Conservation (phyloP, 2,888 invertebrate species). For the Crossocerus cetratus region DNA sequence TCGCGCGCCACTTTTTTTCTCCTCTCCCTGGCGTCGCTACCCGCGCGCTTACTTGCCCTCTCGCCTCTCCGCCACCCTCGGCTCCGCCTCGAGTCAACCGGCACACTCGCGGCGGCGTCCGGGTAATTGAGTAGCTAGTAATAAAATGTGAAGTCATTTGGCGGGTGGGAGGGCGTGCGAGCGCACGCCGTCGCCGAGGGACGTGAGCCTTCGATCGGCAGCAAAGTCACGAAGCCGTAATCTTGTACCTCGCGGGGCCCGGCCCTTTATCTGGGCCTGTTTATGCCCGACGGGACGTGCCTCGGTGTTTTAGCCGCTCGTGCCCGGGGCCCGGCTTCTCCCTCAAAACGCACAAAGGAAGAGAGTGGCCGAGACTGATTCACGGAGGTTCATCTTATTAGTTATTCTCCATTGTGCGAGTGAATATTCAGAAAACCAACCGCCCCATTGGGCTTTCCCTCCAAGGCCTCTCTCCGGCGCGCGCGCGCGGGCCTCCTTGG, state of each 20-base stretch:
- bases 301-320: slow-evolving; percentile 35
- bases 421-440: slow-evolving; percentile 38
- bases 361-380: slow-evolving; percentile 38
- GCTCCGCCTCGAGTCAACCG: no score
- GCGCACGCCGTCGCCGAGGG: slow-evolving; percentile 5
- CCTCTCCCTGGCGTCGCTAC: no score
- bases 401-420: slow-evolving; percentile 32
- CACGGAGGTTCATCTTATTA: slow-evolving; percentile 29
- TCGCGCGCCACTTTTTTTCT: neutral
- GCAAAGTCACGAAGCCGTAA: slow-evolving; percentile 44
- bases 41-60: no score
- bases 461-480: neutral
- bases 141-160: neutral
- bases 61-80: no score
- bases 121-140: neutral
- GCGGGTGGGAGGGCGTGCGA: neutral
- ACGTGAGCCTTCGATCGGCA: slow-evolving; percentile 35
- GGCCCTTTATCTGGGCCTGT: slow-evolving; percentile 24
- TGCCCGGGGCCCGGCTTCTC: slow-evolving; percentile 17
- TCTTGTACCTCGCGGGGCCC: slow-evolving; percentile 26
- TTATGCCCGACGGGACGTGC: slow-evolving; percentile 12
- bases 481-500: slow-evolving; percentile 9
- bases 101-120: no score
- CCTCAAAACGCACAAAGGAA: slow-evolving; percentile 21
- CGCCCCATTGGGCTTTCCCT: slow-evolving; percentile 14